Base-by-base conservation (phyloP, 2,113 vertebrate species). In the Deroptyus accipitrinus region DNA sequence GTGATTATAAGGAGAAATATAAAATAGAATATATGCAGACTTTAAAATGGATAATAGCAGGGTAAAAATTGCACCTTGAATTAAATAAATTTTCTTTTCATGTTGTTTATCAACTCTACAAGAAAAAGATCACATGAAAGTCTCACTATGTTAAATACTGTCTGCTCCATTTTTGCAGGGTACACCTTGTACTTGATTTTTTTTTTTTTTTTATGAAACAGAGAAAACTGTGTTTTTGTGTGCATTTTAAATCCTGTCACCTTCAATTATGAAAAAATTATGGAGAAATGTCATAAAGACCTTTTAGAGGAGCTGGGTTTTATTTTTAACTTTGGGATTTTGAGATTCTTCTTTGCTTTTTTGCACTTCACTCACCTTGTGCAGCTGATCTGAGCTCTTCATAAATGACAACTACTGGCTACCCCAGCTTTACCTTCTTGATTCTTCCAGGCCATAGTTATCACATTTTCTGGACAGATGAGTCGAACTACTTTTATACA, bases 261-360 rank as follows among this genome's bases (percentile, higher is more conserved):
- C 13, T 68, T 59, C 19, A 55, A 1, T 18, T 20, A 33, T 41
- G 7, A 66, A 79, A 91, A 68, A 22, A 9, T 51, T 51, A 33
- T 4, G 7, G 25, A 7, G 68, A 87, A 82, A 13, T 27, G 2
- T 2, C 30, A 76, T 19, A 24, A 2, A 52, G 51, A 69, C 8
- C 10, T 42, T 39, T n/a, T 17, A 15, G 2, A 1, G 2, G 0
- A 1, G 1, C 3, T 63, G 39, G 4, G 7, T 19, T 90, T 88
- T 79, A 7, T 3, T 88, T 73, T 73, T 52, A 31, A 57, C 20
- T 72, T 81, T 4, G 11, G 8, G 17, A 76, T 25, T 85, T 55
- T 39, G 13, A 24, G 16, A 66, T 85, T 88, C 30, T 35, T 62
- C 35, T 89, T 84, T 84, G 20, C 10, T 78, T 13, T 67, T 86